phyloP scores from a whole-genome alignment of 53 echinoderm and acorn worm genomes.

The Luidia sarsii region DNA sequence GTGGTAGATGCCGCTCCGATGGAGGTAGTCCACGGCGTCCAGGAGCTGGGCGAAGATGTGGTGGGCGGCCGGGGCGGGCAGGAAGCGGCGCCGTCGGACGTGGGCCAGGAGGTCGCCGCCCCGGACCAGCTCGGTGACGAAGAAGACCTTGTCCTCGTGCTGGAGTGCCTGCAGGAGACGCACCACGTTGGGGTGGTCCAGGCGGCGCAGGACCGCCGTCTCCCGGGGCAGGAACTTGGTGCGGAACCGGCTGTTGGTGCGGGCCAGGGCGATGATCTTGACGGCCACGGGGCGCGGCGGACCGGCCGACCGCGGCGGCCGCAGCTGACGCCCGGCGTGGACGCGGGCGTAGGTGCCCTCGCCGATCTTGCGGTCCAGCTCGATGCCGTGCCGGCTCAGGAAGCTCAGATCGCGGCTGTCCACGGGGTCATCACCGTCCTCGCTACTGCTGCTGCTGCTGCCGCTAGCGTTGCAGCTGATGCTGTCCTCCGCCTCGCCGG shows the following conservation, averaged over 20 bases:
- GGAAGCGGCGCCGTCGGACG: constrained; percentile 68
- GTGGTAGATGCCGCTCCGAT: constrained; percentile 75
- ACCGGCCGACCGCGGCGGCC: constrained; percentile 15
- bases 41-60: constrained; percentile 80
- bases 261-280: constrained; percentile 78
- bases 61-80: constrained; percentile 56
- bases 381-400: constrained; percentile 37
- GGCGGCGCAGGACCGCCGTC: constrained; percentile 61
- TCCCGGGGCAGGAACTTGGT: constrained; percentile 89
- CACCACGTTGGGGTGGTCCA: constrained; percentile 76
- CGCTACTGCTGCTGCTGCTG: not conserved
- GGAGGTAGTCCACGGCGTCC: constrained; percentile 79
- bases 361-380: constrained; percentile 67
- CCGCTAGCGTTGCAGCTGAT: constrained; percentile 6
- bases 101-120: constrained; percentile 81
- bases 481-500: constrained; percentile 3
- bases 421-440: not conserved
- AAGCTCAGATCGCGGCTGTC: constrained; percentile 42
- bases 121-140: constrained; percentile 83
- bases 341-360: constrained; percentile 96
- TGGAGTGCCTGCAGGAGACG: constrained; percentile 62
- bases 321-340: constrained; percentile 54
- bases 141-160: constrained; percentile 67
- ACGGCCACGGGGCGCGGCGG: constrained; percentile 66
- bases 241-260: constrained; percentile 74